Base-by-base conservation (phyloP, 2,113 vertebrate species). In the Strix aluco region DNA sequence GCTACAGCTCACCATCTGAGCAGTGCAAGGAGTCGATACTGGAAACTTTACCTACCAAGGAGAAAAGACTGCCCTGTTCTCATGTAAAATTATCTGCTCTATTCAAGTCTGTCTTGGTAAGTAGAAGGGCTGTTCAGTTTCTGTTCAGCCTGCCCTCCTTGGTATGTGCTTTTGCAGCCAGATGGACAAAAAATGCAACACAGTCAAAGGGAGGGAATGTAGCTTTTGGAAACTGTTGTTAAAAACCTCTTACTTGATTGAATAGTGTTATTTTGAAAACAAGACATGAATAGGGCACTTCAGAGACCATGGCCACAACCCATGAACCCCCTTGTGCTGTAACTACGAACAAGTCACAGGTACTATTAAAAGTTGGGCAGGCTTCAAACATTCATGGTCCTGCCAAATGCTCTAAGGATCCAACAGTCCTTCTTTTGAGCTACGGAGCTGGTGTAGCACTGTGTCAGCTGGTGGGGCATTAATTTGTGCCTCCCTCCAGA, bases 141-240 rank as follows among this genome's bases (percentile, higher is more conserved):
- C 65, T 81, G 71, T 51, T 29, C 61, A 86, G 69, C 62, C 93
- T 94, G 52, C 79, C 75, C 66, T 93, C 83, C 61, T 73, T 54
- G 63, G 95, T 95, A 92, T 90, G 92, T 73, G 59, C 40, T 51
- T 70, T 59, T 94, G 90, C 73, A 94, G 96, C 78, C 96, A 95
- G 93, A 85, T 62, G 72, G 67, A 90, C 77, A 70, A 78, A 93
- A 90, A 84, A 20, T 4, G 26, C 61, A 69, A 21, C 51, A 11
- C 2, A 15, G 82, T 38, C 65, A 44, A 72, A 94, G 86, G 36
- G 34, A 94, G 95, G 88, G 82, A 92, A 69, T 65, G 80, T 29
- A 91, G 66, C 55, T 84, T 83, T 92, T 94, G 93, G 94, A 96
- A 95, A 72, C 49, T 15, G 65, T 61, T 61, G 42, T 51, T 78